Conservation (phyloP, 2,888 invertebrate genomes). For the Pyrochroa serraticornis region DNA sequence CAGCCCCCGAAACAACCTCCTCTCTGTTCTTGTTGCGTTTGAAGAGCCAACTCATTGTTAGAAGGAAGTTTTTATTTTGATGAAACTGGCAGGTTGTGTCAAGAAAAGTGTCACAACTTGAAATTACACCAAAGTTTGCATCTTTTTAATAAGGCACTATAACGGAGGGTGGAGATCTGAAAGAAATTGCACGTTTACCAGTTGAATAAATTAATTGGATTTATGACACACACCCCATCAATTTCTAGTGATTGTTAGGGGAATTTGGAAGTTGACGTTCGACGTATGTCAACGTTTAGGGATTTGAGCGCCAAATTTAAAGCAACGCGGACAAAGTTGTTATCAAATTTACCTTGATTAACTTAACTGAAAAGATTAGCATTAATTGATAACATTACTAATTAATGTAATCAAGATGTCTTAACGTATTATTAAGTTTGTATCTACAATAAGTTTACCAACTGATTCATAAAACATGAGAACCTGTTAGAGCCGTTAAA, state of each 20-base stretch:
- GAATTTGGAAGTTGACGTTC: neutral
- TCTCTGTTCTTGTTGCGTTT: constrained; percentile 9
- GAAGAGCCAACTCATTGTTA: constrained; percentile 18
- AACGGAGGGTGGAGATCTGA: too few relatives aligned
- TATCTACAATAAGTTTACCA: too few relatives aligned
- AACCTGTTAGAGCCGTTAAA: too few relatives aligned
- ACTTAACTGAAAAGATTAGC: too few relatives aligned
- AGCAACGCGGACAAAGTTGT: neutral
- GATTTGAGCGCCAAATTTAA: neutral
- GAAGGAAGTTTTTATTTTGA: neutral
- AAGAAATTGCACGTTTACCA: too few relatives aligned
- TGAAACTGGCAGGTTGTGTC: neutral
- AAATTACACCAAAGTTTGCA: too few relatives aligned
- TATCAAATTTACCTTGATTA: too few relatives aligned
- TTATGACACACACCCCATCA: constrained; percentile 9
- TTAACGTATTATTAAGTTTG: too few relatives aligned
- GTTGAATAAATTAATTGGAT: neutral
- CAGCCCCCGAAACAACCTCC: constrained; percentile 35
- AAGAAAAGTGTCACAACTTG: neutral
- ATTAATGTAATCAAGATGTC: too few relatives aligned
- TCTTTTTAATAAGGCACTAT: too few relatives aligned
- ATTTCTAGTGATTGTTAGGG: neutral
- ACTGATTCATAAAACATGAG: too few relatives aligned
- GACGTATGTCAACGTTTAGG: neutral
- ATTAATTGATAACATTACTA: too few relatives aligned